phyloP scores from a whole-genome alignment of 2,797 vertebrate genomes.

The Sebastes oblongus region DNA sequence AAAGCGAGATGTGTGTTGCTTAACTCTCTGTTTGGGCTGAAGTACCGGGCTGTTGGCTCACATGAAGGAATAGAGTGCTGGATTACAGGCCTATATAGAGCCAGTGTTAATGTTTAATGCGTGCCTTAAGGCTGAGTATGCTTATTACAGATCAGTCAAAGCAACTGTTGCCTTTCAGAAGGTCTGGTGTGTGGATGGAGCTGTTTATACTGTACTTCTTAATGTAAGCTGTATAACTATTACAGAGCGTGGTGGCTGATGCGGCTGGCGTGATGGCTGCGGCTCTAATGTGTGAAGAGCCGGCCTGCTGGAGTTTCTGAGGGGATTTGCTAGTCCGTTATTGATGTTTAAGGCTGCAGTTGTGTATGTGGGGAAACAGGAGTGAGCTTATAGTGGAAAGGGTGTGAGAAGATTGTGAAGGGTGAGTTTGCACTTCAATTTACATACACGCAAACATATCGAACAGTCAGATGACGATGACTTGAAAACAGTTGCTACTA shows the following conservation, averaged over 20 bases:
- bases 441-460: background rate
- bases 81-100: conserved; percentile 59
- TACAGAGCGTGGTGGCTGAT: conserved; percentile 50
- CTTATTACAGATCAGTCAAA: conserved; percentile 64
- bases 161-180: conserved; percentile 70
- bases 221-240: conserved; percentile 59
- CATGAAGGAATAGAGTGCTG: conserved; percentile 48
- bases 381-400: conserved; percentile 4
- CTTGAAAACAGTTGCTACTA: background rate
- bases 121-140: conserved; percentile 61
- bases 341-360: conserved; percentile 49
- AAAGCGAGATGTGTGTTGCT: conserved; percentile 19
- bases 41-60: conserved; percentile 43
- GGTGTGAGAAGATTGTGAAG: background rate
- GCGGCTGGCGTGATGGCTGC: conserved; percentile 60
- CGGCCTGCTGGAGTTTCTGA: conserved; percentile 49
- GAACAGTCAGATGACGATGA: background rate
- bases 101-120: conserved; percentile 77
- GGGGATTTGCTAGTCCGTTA: conserved; percentile 52
- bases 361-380: conserved; percentile 2
- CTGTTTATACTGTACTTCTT: conserved; percentile 58
- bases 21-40: conserved; percentile 23
- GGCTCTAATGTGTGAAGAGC: conserved; percentile 62
- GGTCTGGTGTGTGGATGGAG: conserved; percentile 27
- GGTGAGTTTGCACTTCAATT: background rate